Base-by-base conservation (phyloP, 2,888 invertebrate species). In the Psylliodes chrysocephalus region DNA sequence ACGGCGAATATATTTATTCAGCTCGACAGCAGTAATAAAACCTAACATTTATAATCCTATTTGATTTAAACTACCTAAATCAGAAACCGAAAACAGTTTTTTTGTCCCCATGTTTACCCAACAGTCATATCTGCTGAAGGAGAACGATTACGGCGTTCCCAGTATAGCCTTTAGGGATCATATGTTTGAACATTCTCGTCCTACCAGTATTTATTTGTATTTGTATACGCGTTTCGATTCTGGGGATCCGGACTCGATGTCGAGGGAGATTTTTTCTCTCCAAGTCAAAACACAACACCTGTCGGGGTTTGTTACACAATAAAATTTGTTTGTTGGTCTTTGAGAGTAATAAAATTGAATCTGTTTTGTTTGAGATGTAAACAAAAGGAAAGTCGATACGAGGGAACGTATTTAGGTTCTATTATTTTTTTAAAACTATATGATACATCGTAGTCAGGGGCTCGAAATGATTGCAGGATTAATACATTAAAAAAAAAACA, bases 321-420 rank as follows among this genome's bases (percentile, higher is more conserved):
- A 35, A 47, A 57, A 47, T 35, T 19, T 17, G 56, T 57, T 57
- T 57, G 56, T 57, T 57, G 47, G 56, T 56, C 44, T 57, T 57
- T 22, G 33, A 30, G 14, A 22, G 56, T 47, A 35, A 57, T 57
- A 57, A 57, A 57, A 57, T 35, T 57, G 47, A 33, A 35, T 47
- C 19, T 46, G 56, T 55, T 55, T 55, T 55, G 44, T 57, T 57
- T 57, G 35, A 33, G 49, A 49, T 49, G 17, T 28, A 15, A 30
- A 49, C 15, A 49, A 49, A 49, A 49, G 15, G 15, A 28, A 30
- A 19, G 19, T 1, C 1, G 14, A 46, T 3, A 22, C 46, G 22
- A 46, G 19, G 46, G 22, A 46, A 46, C 17, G 22, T 22, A 8
- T 44, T 17, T 14, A 18, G 44, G 17, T 44, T 44, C 44, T 44